Percentiles rank a stretch among this genome's conserved stretches.
phyloP scores from a whole-genome alignment of 2,888 invertebrate genomes.

The Protonemura montana region DNA sequence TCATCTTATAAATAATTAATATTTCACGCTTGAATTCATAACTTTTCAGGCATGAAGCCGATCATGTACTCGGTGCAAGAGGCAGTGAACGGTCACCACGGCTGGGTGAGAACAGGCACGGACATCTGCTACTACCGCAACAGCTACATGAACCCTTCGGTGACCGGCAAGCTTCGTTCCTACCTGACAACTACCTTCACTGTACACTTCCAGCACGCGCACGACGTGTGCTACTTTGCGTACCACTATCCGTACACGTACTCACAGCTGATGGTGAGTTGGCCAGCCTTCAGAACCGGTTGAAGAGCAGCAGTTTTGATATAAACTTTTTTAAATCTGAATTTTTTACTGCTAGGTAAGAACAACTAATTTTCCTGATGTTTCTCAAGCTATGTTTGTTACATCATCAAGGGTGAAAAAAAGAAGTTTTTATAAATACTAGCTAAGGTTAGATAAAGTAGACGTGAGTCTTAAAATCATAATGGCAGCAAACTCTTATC shows the following conservation, averaged over 20 bases:
- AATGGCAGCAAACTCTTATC: too few relatives aligned
- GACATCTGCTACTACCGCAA: constrained; percentile 87
- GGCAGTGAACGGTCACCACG: constrained; percentile 55
- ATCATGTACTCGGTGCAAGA: constrained; percentile 84
- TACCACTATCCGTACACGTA: constrained; percentile 90
- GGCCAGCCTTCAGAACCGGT: too few relatives aligned
- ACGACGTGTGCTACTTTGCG: constrained; percentile 84
- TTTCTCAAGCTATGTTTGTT: too few relatives aligned
- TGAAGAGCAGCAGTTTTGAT: too few relatives aligned
- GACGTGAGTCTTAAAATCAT: too few relatives aligned
- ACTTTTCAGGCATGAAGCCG: constrained; percentile 77
- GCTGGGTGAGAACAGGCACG: constrained; percentile 77
- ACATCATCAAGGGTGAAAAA: too few relatives aligned
- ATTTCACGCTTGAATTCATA: constrained; percentile 28
- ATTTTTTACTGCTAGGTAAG: too few relatives aligned
- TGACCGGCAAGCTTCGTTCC: constrained; percentile 63
- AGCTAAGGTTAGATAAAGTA: too few relatives aligned
- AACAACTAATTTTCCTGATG: too few relatives aligned
- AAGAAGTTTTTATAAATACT: too few relatives aligned
- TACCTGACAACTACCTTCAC: constrained; percentile 83
- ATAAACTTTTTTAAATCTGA: too few relatives aligned
- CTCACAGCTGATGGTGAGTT: constrained; percentile 73
- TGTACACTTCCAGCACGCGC: constrained; percentile 74
- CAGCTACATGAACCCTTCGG: constrained; percentile 68
- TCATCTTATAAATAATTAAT: background rate